phyloP scores from a whole-genome alignment of 1,140 invertebrate genomes.

The Myzus persicae region DNA sequence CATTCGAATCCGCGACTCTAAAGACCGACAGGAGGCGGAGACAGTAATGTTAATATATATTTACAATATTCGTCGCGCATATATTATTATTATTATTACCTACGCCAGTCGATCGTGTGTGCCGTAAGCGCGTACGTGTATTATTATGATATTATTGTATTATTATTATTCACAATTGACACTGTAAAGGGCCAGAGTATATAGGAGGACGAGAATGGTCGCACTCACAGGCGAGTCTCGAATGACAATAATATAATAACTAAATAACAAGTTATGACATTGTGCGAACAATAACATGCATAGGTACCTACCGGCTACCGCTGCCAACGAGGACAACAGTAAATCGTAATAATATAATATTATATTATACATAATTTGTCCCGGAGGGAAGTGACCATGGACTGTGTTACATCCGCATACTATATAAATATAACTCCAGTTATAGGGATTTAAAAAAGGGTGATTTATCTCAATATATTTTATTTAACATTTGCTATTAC shows the following conservation, averaged over 20 bases:
- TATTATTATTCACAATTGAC: too few species aligned
- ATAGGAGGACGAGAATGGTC: background rate
- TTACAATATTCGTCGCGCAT: background rate
- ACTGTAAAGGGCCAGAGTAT: too few species aligned
- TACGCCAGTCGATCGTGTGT: background rate
- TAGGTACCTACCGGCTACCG: background rate
- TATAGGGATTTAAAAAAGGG: too few species aligned
- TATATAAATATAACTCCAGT: too few species aligned
- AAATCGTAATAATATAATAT: background rate
- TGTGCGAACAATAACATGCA: background rate
- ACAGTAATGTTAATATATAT: background rate
- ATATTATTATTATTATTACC: background rate
- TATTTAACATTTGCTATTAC: too few species aligned
- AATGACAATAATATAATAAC: background rate
- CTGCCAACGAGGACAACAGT: background rate
- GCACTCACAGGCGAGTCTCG: background rate
- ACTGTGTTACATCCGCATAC: too few species aligned
- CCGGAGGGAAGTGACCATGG: background rate
- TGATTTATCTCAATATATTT: too few species aligned
- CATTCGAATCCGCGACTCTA: background rate
- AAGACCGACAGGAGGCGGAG: background rate
- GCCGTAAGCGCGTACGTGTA: background rate
- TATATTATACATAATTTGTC: background rate
- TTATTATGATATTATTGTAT: too few species aligned
- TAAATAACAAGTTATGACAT: background rate